Evolutionary conservation across 2,888 invertebrate species (phyloP), one percentile per base, ranked within the genome.

Genomic region (Seira sanloemensis): DNA sequence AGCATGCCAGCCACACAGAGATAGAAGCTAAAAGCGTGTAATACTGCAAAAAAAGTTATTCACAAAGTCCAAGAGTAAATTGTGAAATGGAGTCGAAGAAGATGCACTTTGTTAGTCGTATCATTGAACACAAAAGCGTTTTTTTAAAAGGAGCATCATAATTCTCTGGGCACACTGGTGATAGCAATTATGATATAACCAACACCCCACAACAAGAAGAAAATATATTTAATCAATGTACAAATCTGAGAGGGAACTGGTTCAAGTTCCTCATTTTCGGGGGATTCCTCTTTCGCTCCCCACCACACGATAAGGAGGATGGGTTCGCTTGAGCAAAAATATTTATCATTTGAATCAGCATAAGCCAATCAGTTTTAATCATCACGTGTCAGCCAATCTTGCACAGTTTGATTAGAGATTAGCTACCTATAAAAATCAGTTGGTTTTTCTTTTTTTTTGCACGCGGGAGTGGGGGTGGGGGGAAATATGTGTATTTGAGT

Each of bases 381-480:
- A 83, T 83, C 78, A 83, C 83, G 78, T 83, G 83, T 83, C 83
- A 83, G 83, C 58, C 73, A 27, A 77, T 62, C 23, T 2, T 62
- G 2, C 23, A 62, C 19, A 62, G 21, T 21, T 62, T 62, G 62
- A 62, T 62, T 62, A 21, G 62, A 62, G 62, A 62, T 62, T 62
- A 12, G 5, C 5, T 12, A 37, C 37, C 7, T 37, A 37, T 12
- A n/a, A 16, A 50, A 7, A 62, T 21, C 19, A 23, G 62, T 62
- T 21, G 23, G 62, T 62, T 21, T 1, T 5, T 62, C 62, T 21
- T n/a, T n/a, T n/a, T n/a, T n/a, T n/a, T n/a, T n/a, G n/a, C n/a
- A n/a, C n/a, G n/a, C n/a, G n/a, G n/a, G n/a, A n/a, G n/a, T n/a
- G n/a, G n/a, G n/a, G n/a, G n/a, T 9, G 16, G 18, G 58, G 21